These are phyloP conservation scores for Meghimatium bilineatum DNA, from an alignment of 2,888 invertebrate genomes.

Conservation along the genomic window DNA sequence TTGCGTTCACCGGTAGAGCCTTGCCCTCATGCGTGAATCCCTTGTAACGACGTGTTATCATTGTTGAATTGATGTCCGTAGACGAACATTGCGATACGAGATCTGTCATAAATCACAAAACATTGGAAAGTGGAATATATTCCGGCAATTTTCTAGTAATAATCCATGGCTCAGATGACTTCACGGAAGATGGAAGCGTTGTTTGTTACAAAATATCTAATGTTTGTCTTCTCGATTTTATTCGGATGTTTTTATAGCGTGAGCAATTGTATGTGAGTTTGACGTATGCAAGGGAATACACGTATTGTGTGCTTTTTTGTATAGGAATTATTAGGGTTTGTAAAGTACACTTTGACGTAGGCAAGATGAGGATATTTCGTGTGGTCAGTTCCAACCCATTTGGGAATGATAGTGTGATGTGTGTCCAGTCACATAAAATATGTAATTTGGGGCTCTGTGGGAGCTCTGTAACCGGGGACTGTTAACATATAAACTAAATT, in stretches of 20 bases:
- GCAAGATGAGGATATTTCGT: no score
- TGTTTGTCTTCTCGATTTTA: neutral
- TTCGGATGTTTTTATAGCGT: neutral
- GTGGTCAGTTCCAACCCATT: no score
- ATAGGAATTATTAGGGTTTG: no score
- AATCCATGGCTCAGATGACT: neutral
- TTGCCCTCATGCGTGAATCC: neutral
- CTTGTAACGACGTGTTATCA: neutral
- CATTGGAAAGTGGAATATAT: neutral
- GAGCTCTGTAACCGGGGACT: no score
- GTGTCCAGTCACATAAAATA: no score
- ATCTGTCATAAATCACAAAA: neutral
- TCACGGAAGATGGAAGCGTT: neutral
- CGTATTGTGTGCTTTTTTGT: neutral
- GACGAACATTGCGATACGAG: neutral
- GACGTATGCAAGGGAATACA: neutral
- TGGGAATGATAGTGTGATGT: no score
- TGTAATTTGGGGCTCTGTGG: no score
- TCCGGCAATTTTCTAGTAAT: neutral
- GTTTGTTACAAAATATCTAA: neutral
- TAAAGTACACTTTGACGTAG: no score
- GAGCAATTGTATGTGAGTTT: neutral
- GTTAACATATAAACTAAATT: no score
- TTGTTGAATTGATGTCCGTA: neutral
- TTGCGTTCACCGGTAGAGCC: neutral